Percentiles rank a stretch among this genome's conserved stretches.
Evolutionary conservation across 2,113 vertebrate species (phyloP).

Genomic region (Pangasianodon gigas): DNA sequence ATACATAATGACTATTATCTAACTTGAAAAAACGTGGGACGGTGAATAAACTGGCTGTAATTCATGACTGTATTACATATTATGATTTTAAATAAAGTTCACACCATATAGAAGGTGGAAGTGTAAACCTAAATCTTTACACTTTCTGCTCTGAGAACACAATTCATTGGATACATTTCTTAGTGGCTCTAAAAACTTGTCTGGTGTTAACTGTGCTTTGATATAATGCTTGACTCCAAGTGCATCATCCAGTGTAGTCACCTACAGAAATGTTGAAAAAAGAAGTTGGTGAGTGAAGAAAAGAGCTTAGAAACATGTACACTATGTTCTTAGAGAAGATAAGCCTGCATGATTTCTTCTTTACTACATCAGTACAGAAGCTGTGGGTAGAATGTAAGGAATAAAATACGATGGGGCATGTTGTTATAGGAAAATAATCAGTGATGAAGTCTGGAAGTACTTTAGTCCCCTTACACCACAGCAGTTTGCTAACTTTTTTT

Average conservation of each 20-base stretch:
- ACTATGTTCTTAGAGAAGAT: background rate
- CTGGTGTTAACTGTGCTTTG: background rate
- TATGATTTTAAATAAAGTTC: background rate
- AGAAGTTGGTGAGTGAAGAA: background rate
- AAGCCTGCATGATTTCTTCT: background rate
- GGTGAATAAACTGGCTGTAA: background rate
- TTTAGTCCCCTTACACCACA: background rate
- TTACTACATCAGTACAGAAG: background rate
- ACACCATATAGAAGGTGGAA: background rate
- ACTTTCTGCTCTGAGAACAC: background rate
- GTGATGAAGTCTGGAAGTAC: background rate
- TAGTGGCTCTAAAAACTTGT: background rate
- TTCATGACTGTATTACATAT: background rate
- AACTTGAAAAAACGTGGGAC: background rate
- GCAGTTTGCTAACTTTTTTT: background rate
- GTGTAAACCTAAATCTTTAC: background rate
- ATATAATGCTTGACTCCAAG: background rate
- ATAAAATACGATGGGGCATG: background rate
- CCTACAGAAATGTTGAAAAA: background rate
- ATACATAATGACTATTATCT: background rate
- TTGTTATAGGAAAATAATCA: background rate
- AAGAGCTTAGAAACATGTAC: background rate
- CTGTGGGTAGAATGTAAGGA: background rate
- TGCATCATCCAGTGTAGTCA: background rate
- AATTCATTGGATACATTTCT: background rate